Evolutionary conservation across 2,888 invertebrate species (phyloP).

Genomic region (Drosophila rubida): DNA sequence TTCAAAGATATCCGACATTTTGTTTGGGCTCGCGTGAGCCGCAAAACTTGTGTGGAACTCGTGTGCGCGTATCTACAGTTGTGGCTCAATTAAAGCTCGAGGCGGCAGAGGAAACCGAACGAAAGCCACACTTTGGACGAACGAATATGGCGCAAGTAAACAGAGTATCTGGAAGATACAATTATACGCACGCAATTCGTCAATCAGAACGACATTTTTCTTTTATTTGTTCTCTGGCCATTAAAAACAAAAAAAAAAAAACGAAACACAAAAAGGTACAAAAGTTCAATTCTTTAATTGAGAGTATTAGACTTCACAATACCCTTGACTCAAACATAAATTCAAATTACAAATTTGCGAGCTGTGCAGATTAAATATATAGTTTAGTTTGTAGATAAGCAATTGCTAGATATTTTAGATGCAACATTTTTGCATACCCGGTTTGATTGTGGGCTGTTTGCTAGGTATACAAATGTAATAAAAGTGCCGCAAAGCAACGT

Average conservation of each 20-base stretch:
- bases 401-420: background rate
- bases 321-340: background rate
- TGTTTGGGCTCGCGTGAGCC: constrained; percentile 68
- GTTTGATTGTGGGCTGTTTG: background rate
- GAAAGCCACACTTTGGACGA: constrained; percentile 48
- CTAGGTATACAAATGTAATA: constrained; percentile 56
- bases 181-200: constrained; percentile 85
- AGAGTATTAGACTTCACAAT: background rate
- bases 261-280: constrained; percentile 35
- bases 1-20: constrained; percentile 75
- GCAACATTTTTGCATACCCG: constrained; percentile 1
- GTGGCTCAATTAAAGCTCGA: constrained; percentile 71
- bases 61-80: constrained; percentile 70
- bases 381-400: too few relatives aligned
- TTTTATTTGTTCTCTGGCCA: constrained; percentile 77
- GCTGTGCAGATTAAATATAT: background rate
- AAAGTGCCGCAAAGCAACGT: constrained; percentile 78
- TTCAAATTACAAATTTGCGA: background rate
- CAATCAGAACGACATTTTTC: constrained; percentile 84
- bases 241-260: constrained; percentile 54
- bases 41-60: constrained; percentile 45
- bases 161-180: constrained; percentile 81
- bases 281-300: background rate
- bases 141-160: constrained; percentile 77
- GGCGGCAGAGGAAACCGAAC: constrained; percentile 38